Conservation (phyloP, 2,888 invertebrate genomes). For the Labia minor region DNA sequence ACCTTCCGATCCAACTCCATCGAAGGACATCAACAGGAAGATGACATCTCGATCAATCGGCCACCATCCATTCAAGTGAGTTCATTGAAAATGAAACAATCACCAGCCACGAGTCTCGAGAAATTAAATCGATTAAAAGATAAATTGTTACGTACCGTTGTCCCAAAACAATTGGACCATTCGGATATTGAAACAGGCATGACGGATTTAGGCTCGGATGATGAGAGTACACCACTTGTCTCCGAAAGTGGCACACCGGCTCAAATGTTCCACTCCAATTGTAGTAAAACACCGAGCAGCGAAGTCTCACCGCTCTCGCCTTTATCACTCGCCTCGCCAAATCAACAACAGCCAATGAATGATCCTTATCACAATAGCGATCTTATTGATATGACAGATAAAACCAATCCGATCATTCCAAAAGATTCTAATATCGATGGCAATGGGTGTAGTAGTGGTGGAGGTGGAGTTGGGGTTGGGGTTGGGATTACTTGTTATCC, state of each 20-base stretch:
- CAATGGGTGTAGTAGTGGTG: constrained; percentile 19
- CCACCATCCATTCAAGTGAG: constrained; percentile 17
- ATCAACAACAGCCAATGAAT: not conserved
- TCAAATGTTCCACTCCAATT: constrained; percentile 27
- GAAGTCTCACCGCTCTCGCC: not conserved
- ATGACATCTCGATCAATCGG: constrained; percentile 18
- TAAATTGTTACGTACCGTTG: constrained; percentile 35
- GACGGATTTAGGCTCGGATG: constrained; percentile 41
- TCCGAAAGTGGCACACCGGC: constrained; percentile 38
- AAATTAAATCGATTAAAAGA: constrained; percentile 35
- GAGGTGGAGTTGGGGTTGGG: constrained; percentile 21
- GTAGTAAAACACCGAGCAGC: not conserved
- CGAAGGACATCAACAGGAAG: too few relatives aligned
- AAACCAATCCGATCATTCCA: not conserved
- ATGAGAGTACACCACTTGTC: constrained; percentile 58
- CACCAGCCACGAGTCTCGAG: constrained; percentile 31
- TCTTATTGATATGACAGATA: not conserved
- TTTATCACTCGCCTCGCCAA: not conserved
- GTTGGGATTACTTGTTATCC: constrained; percentile 20
- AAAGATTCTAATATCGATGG: not conserved
- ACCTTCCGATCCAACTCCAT: constrained; percentile 33
- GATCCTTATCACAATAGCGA: not conserved
- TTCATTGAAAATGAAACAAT: constrained; percentile 28
- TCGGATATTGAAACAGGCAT: constrained; percentile 28
- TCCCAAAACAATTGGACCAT: constrained; percentile 32